Evolutionary conservation across 2,113 vertebrate genomes (phyloP).

Genomic region (Steatornis caripensis): DNA sequence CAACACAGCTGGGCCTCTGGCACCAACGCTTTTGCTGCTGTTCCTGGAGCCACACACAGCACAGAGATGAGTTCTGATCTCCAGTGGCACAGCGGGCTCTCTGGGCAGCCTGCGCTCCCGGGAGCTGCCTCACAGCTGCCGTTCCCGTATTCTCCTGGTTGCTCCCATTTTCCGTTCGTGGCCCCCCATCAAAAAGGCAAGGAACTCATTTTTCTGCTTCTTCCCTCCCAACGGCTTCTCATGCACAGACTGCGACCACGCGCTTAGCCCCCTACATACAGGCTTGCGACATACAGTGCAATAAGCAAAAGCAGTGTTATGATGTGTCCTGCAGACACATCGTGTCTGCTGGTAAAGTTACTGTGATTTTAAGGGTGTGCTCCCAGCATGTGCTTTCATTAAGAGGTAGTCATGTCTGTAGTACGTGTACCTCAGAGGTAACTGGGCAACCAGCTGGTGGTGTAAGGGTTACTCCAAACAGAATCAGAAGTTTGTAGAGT

Average conservation of each 20-base stretch:
- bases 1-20: not conserved
- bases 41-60: not conserved
- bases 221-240: not conserved
- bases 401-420: not conserved
- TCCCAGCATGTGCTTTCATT: not conserved
- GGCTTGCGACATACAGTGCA: rapidly evolving
- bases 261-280: not conserved
- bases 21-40: not conserved
- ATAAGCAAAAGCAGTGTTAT: not conserved
- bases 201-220: not conserved
- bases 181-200: not conserved
- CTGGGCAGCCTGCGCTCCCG: not conserved
- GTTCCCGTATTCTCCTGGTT: not conserved
- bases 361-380: not conserved
- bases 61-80: not conserved
- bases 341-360: not conserved
- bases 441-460: not conserved
- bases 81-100: not conserved
- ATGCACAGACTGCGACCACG: not conserved
- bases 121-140: not conserved
- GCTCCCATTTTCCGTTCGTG: not conserved
- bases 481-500: not conserved
- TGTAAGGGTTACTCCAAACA: not conserved
- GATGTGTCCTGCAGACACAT: too few species aligned
- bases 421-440: not conserved